A percentile compares a stretch with the other conserved stretches of the same genome.
phyloP scores from a whole-genome alignment of 2,888 invertebrate species.

The Beris morrisii region DNA sequence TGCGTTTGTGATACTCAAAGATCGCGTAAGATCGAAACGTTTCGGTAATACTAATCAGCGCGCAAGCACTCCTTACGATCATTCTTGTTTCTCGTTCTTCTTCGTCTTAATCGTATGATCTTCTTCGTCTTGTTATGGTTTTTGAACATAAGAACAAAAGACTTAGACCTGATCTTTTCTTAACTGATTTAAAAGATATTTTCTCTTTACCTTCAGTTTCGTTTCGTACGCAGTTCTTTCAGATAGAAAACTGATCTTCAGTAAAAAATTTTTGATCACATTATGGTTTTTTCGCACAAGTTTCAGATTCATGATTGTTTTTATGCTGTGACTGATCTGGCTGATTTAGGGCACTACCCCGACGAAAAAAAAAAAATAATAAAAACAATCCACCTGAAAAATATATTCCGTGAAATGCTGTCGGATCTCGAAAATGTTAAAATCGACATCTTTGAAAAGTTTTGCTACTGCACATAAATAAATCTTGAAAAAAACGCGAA shows the following conservation, averaged over 20 bases:
- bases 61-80: neutral
- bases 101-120: no score
- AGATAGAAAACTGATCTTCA: no score
- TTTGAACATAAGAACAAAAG: no score
- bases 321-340: neutral
- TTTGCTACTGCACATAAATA: slow-evolving; percentile 18
- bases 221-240: no score
- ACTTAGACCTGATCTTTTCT: no score
- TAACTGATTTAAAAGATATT: no score
- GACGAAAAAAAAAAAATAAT: no score
- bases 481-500: neutral
- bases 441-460: neutral
- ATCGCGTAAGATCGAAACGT: slow-evolving; percentile 6
- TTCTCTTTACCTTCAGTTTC: no score
- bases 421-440: neutral
- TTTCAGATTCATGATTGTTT: neutral
- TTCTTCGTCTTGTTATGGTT: no score
- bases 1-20: no score
- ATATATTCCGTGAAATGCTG: slow-evolving; percentile 10
- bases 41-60: slow-evolving; percentile 22
- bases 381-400: slow-evolving; percentile 12
- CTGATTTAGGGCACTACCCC: neutral
- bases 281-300: slow-evolving; percentile 11
- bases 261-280: neutral
- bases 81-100: no score